These are phyloP conservation scores for Hirtodrosophila confusa DNA, from an alignment of 2,888 invertebrate genomes.

Conservation along the genomic window DNA sequence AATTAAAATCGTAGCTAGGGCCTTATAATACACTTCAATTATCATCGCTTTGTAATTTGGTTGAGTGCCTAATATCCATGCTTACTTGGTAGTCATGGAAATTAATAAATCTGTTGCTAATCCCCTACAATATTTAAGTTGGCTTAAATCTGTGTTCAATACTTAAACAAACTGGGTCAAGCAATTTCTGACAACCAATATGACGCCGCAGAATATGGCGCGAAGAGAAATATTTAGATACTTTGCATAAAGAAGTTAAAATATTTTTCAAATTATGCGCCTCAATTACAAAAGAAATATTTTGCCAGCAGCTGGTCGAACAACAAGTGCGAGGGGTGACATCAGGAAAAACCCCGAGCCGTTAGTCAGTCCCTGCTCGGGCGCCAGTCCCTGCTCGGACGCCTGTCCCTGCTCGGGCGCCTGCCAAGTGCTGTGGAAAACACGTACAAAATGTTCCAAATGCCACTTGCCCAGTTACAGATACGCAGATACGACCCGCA, in stretches of 20 bases:
- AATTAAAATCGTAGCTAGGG: too few relatives aligned
- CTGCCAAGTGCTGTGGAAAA: slow-evolving; percentile 23
- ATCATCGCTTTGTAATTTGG: background rate
- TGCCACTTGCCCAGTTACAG: slow-evolving; percentile 36
- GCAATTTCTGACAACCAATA: too few relatives aligned
- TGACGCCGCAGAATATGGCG: too few relatives aligned
- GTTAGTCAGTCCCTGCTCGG: too few relatives aligned
- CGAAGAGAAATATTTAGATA: background rate
- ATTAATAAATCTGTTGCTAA: too few relatives aligned
- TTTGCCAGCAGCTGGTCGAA: slow-evolving; percentile 48
- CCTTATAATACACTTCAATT: background rate
- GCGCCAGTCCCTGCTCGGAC: slow-evolving; percentile 2
- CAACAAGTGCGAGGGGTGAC: slow-evolving; percentile 3
- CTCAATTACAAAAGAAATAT: slow-evolving; percentile 42
- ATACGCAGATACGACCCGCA: slow-evolving; percentile 30
- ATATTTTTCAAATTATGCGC: slow-evolving; percentile 39
- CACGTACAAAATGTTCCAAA: slow-evolving; percentile 48
- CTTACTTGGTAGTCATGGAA: too few relatives aligned
- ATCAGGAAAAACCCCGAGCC: background rate
- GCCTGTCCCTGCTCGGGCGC: background rate
- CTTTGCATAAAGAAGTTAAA: slow-evolving; percentile 14
- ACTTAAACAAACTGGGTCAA: too few relatives aligned
- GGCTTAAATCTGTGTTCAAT: too few relatives aligned
- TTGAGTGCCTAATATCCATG: background rate
- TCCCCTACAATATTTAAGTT: too few relatives aligned